phyloP scores from a whole-genome alignment of 2,113 vertebrate genomes.

The Pogona vitticeps region DNA sequence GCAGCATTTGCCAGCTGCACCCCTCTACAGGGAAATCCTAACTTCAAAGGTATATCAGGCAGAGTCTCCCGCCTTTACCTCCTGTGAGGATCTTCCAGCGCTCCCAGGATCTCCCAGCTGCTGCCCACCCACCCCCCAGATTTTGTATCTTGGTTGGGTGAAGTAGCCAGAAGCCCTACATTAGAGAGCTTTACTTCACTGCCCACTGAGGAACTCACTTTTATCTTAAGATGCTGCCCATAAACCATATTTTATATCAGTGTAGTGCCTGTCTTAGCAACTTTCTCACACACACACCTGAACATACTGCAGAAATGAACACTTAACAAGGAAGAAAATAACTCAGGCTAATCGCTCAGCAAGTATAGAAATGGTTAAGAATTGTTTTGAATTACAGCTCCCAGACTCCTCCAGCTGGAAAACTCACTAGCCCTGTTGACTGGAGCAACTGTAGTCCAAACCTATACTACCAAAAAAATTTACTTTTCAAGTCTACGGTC shows the following conservation, averaged over 20 bases:
- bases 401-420: too few species aligned
- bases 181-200: slow-evolving; percentile 23
- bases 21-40: slow-evolving; percentile 24
- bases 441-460: too few species aligned
- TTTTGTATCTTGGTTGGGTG: not conserved
- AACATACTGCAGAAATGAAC: not conserved
- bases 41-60: not conserved
- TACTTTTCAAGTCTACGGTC: not conserved
- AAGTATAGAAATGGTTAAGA: not conserved
- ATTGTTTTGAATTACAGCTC: too few species aligned
- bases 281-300: slow-evolving; percentile 53
- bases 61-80: not conserved
- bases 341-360: slow-evolving; percentile 2
- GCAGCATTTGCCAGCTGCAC: slow-evolving; percentile 21
- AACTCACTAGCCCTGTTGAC: too few species aligned
- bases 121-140: too few species aligned
- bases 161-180: slow-evolving; percentile 28
- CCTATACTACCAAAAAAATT: too few species aligned
- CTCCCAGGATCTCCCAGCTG: not conserved
- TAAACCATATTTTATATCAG: slow-evolving; percentile 59
- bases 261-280: slow-evolving; percentile 62
- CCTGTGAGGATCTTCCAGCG: not conserved
- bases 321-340: slow-evolving; percentile 19
- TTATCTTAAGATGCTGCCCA: slow-evolving; percentile 39
- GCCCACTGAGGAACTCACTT: not conserved